Conservation (phyloP, 92 coral and sea anemone genomes). For the Epizoanthus rinbou region DNA sequence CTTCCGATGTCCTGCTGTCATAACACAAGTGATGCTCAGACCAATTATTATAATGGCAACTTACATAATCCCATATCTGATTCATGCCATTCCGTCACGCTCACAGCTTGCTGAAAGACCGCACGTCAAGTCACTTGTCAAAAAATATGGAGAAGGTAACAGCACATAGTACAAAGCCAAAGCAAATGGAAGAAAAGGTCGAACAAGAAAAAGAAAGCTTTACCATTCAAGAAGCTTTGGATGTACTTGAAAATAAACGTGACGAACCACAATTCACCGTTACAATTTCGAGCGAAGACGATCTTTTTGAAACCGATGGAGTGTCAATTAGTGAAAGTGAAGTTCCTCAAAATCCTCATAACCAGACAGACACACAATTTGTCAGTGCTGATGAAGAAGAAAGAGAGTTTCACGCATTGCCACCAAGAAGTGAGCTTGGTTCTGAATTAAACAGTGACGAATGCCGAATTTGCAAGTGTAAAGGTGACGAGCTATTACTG, state of each 20-base stretch:
- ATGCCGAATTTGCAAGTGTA: constrained; percentile 87
- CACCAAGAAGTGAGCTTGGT: not conserved
- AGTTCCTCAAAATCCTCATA: not conserved
- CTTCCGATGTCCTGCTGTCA: constrained; percentile 5
- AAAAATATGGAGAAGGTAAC: not conserved
- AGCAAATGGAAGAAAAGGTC: not conserved
- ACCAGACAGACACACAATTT: not conserved
- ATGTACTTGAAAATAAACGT: not conserved
- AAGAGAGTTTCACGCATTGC: not conserved
- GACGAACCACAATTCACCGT: not conserved
- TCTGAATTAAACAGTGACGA: constrained; percentile 50
- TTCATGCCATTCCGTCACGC: constrained; percentile 18
- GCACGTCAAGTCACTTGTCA: not conserved
- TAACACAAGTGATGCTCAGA: constrained; percentile 1
- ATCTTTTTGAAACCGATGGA: not conserved
- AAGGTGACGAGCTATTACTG: constrained; percentile 75
- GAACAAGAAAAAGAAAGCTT: not conserved
- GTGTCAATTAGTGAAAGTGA: constrained; percentile 16
- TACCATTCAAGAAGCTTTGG: not conserved
- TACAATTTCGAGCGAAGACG: constrained; percentile 16
- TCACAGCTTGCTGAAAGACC: not conserved
- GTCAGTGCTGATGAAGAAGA: not conserved
- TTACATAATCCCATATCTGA: not conserved
- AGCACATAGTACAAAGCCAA: not conserved
- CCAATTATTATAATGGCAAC: not conserved